A percentile compares a stretch with the other conserved stretches of the same genome.
phyloP scores from a whole-genome alignment of 1,140 invertebrate genomes.

The Drosophila saltans region DNA sequence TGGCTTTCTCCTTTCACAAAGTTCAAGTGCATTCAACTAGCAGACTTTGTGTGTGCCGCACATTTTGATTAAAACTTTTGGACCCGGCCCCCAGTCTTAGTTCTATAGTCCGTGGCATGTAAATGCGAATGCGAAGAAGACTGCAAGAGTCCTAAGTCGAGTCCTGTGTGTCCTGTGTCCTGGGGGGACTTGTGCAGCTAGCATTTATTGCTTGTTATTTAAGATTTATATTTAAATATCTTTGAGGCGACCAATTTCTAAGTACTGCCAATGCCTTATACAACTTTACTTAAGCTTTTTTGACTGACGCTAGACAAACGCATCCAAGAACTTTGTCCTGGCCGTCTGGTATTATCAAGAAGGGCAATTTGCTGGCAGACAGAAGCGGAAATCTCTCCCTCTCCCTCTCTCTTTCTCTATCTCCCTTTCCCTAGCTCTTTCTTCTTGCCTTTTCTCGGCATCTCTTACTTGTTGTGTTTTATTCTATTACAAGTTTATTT shows the following conservation, averaged over 20 bases:
- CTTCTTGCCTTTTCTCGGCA: constrained; percentile 9
- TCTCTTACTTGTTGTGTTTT: constrained; percentile 6
- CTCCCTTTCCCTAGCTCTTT: not conserved
- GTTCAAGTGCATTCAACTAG: constrained; percentile 61
- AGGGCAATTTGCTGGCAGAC: constrained; percentile 64
- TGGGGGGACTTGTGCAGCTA: constrained; percentile 48
- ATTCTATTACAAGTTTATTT: constrained; percentile 21
- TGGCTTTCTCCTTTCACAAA: constrained; percentile 25
- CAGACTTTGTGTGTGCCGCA: constrained; percentile 58
- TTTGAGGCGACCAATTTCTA: constrained; percentile 72
- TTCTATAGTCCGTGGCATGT: not conserved
- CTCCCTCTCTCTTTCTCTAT: not conserved
- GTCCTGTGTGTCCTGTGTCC: constrained; percentile 19
- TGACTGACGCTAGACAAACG: constrained; percentile 73
- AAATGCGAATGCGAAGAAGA: not conserved
- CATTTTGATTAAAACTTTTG: constrained; percentile 75
- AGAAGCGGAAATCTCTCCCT: constrained; percentile 8
- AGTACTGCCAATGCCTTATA: constrained; percentile 57
- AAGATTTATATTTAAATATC: constrained; percentile 80
- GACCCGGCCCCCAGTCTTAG: constrained; percentile 17
- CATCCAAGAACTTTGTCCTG: constrained; percentile 66
- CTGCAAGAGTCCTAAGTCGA: not conserved
- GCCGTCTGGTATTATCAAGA: constrained; percentile 21
- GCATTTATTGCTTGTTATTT: constrained; percentile 80
- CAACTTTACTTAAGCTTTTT: constrained; percentile 69